A percentile compares a stretch with the other conserved stretches of the same genome.
phyloP scores from a whole-genome alignment of 2,888 invertebrate genomes.

The Thymelicus acteon region DNA sequence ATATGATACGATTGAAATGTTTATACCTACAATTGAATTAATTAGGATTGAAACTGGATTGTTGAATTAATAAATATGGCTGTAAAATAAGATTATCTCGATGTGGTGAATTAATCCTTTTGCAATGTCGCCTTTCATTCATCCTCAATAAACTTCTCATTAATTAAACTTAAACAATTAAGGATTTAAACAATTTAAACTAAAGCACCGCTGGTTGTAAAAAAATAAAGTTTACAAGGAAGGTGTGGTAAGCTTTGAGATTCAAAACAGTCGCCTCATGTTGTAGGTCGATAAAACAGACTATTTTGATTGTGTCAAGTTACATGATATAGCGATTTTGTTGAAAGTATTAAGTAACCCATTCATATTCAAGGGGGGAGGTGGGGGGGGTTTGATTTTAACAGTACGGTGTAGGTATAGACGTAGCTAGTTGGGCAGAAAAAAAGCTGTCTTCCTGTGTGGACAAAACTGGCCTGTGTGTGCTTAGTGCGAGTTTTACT shows the following conservation, averaged over 20 bases:
- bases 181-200: constrained; percentile 11
- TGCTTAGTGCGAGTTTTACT: too few species aligned
- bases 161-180: too few species aligned
- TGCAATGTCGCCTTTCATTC: constrained; percentile 11
- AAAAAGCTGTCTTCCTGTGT: too few species aligned
- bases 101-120: not conserved
- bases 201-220: constrained; percentile 15
- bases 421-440: too few species aligned
- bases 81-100: constrained; percentile 17
- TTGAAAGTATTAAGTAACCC: too few species aligned
- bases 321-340: constrained; percentile 2
- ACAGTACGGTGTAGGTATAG: too few species aligned
- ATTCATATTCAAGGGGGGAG: too few species aligned
- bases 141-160: constrained; percentile 25
- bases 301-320: not conserved
- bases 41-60: constrained; percentile 9
- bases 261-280: constrained; percentile 11
- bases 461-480: too few species aligned
- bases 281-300: constrained; percentile 17
- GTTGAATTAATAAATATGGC: not conserved
- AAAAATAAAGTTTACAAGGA: constrained; percentile 22
- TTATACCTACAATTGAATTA: not conserved
- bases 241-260: constrained; percentile 19
- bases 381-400: too few species aligned
- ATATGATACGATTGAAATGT: too few species aligned